These are phyloP conservation scores for Acronicta leporina DNA, from an alignment of 2,888 invertebrate species.

Conservation along the genomic window DNA sequence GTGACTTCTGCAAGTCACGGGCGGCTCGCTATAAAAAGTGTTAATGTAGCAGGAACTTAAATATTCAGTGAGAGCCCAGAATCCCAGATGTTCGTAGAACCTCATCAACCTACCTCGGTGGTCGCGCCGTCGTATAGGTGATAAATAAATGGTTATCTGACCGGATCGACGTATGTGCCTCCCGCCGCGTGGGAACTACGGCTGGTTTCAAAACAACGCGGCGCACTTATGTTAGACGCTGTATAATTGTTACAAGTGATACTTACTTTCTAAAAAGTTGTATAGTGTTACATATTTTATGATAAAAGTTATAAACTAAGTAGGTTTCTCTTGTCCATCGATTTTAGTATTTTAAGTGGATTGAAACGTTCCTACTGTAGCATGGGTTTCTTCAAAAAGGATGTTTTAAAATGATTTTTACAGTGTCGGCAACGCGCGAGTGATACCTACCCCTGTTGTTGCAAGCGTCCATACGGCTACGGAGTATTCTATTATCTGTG, in stretches of 20 bases:
- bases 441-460: conserved; percentile 30
- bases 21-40: conserved; percentile 18
- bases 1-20: conserved; percentile 27
- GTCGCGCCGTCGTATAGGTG: conserved; percentile 63
- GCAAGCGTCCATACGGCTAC: no score
- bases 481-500: no score
- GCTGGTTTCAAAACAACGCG: conserved; percentile 59
- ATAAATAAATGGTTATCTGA: conserved; percentile 75
- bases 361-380: no score
- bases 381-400: no score
- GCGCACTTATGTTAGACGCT: conserved; percentile 55
- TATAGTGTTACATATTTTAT: conserved; percentile 51
- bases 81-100: conserved; percentile 51
- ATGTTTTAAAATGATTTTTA: no score
- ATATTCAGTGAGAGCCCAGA: conserved; percentile 41
- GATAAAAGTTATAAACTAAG: conserved; percentile 52
- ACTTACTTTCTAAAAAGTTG: conserved; percentile 58
- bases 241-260: conserved; percentile 60
- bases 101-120: conserved; percentile 57
- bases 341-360: no score
- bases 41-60: conserved; percentile 42
- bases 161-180: conserved; percentile 63
- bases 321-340: conserved; percentile 31
- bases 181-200: conserved; percentile 66
- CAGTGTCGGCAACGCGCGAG: no score